phyloP scores from a whole-genome alignment of 2,113 vertebrate species.

The Castor canadensis region DNA sequence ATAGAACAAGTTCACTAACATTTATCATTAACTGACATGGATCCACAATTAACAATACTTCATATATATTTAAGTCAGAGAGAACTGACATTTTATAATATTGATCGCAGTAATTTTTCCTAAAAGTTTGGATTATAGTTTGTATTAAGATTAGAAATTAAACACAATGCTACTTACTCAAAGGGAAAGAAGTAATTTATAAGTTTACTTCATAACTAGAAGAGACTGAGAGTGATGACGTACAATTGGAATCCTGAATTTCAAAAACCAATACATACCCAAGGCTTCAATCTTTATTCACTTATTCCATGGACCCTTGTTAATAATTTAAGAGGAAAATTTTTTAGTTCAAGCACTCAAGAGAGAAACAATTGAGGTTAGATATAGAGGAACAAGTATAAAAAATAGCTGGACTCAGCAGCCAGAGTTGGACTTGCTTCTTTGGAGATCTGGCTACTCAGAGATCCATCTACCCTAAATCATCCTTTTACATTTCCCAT shows the following conservation, averaged over 20 bases:
- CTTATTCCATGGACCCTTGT: neutral
- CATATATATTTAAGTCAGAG: neutral
- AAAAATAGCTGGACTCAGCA: neutral
- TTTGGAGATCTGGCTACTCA: too few species aligned
- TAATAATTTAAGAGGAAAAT: neutral
- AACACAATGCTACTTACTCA: neutral
- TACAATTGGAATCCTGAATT: neutral
- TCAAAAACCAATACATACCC: neutral
- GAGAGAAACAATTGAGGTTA: too few species aligned
- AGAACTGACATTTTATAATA: neutral
- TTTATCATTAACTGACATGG: neutral
- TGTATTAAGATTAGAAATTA: constrained; percentile 25
- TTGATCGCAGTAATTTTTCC: neutral
- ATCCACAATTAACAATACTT: neutral
- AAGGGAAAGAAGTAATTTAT: too few species aligned
- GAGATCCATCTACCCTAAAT: neutral
- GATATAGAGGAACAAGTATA: neutral
- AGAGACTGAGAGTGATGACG: too few species aligned
- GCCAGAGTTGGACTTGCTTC: neutral
- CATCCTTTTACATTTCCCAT: neutral
- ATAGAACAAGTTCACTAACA: neutral
- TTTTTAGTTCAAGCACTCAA: neutral
- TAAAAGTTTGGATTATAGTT: neutral
- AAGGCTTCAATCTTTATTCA: neutral
- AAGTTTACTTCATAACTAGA: neutral